These are phyloP conservation scores for Troilus luridus DNA, from an alignment of 2,888 invertebrate species.

Conservation along the genomic window DNA sequence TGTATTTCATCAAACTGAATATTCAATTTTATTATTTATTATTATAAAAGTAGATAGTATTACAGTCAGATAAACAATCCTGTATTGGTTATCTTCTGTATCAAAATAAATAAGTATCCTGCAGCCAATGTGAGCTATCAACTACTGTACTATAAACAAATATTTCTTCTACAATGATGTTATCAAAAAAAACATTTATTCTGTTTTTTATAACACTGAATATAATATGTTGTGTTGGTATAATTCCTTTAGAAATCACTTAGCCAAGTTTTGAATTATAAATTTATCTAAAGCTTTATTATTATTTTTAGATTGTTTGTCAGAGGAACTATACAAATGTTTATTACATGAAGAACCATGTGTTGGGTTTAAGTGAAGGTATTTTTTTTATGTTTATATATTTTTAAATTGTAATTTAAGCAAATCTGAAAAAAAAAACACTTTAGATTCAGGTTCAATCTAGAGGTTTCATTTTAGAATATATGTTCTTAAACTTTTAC, in stretches of 20 bases:
- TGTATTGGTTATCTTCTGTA: neutral
- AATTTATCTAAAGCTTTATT: neutral
- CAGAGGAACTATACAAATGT: conserved; percentile 41
- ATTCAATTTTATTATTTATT: too few species aligned
- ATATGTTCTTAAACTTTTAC: neutral
- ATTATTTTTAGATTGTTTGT: conserved; percentile 26
- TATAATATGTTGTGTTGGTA: conserved; percentile 15
- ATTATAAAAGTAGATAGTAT: neutral
- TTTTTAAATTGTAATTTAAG: neutral
- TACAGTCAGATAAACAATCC: neutral
- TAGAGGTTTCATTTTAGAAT: neutral
- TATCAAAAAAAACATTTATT: neutral
- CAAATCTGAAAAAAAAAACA: neutral
- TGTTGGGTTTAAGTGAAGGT: conserved; percentile 52
- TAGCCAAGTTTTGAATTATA: neutral
- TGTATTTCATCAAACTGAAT: neutral
- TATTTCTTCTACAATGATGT: neutral
- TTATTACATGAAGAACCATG: conserved; percentile 53
- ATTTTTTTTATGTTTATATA: neutral
- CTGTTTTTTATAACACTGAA: conserved; percentile 11
- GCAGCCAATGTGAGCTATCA: neutral
- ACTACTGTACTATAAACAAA: neutral
- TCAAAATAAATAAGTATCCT: neutral
- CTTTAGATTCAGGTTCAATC: neutral
- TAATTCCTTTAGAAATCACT: neutral